Evolutionary conservation across 2,113 vertebrate genomes (phyloP).

Genomic region (Colistium nudipinnis): DNA sequence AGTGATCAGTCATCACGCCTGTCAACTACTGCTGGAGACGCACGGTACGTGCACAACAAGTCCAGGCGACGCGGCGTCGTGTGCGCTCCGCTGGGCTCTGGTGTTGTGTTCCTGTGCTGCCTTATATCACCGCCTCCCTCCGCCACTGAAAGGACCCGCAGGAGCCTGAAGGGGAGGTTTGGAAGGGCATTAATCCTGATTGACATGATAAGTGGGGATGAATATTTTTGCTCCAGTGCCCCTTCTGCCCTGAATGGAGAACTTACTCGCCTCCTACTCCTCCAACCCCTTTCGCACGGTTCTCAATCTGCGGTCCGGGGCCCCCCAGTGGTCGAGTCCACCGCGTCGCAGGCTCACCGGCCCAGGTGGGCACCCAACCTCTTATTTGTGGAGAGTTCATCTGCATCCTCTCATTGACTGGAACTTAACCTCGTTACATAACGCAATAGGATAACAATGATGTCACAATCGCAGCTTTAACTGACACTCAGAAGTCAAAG

Average conservation of each 20-base stretch:
- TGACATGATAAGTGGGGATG: slow-evolving; percentile 90
- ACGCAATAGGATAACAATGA: slow-evolving; percentile 5
- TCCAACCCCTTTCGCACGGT: slow-evolving; percentile 46
- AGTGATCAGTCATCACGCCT: slow-evolving; percentile 58
- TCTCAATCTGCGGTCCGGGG: slow-evolving; percentile 42
- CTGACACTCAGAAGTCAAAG: slow-evolving; percentile 8
- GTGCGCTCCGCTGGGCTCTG: slow-evolving; percentile 42
- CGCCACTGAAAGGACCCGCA: slow-evolving; percentile 52
- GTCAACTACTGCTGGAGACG: slow-evolving; percentile 43
- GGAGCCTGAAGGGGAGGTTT: slow-evolving; percentile 76
- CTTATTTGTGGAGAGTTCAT: slow-evolving; percentile 22
- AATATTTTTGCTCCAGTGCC: slow-evolving; percentile 79
- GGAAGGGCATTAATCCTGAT: slow-evolving; percentile 93
- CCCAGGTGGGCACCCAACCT: slow-evolving; percentile 45
- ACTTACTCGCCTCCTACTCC: slow-evolving; percentile 58
- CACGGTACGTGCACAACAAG: slow-evolving; percentile 44
- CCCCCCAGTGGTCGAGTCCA: slow-evolving; percentile 46
- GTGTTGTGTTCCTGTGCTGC: slow-evolving; percentile 40
- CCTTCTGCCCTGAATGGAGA: slow-evolving; percentile 81
- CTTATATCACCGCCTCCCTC: slow-evolving; percentile 56
- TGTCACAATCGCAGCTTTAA: slow-evolving; percentile 13
- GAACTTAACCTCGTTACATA: slow-evolving; percentile 31
- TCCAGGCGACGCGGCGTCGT: slow-evolving; percentile 42
- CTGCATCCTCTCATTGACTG: slow-evolving; percentile 19
- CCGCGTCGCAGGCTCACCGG: too few relatives aligned